Conservation (phyloP, 2,113 vertebrate species). For the Pygoscelis adeliae region DNA sequence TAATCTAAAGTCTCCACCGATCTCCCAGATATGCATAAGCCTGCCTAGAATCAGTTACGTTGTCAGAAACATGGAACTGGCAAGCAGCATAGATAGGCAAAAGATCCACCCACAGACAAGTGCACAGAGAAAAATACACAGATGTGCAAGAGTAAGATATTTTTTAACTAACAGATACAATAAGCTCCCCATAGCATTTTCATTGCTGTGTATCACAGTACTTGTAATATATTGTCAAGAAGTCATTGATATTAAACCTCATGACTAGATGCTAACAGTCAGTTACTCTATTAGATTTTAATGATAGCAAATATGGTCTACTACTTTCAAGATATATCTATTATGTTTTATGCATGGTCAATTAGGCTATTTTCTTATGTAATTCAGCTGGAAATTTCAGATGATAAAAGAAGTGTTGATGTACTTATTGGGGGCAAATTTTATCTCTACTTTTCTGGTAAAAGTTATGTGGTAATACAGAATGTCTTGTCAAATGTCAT, state of each 20-base stretch:
- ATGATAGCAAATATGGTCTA: background rate
- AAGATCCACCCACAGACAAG: background rate
- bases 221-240: background rate
- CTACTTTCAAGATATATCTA: background rate
- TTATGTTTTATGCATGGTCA: background rate
- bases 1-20: background rate
- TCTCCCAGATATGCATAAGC: background rate
- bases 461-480: background rate
- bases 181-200: background rate
- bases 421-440: background rate
- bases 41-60: background rate
- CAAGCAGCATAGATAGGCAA: background rate
- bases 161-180: background rate
- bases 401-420: background rate
- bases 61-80: background rate
- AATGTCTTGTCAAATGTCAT: background rate
- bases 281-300: background rate
- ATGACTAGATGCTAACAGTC: background rate
- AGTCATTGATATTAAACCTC: background rate
- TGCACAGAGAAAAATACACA: background rate
- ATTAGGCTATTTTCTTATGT: background rate
- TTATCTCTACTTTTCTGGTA: background rate
- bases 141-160: background rate
- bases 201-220: background rate
- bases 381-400: background rate